Percentiles rank a stretch among this genome's conserved stretches.
phyloP scores from a whole-genome alignment of 2,888 invertebrate genomes.

The Folsomia candida region DNA sequence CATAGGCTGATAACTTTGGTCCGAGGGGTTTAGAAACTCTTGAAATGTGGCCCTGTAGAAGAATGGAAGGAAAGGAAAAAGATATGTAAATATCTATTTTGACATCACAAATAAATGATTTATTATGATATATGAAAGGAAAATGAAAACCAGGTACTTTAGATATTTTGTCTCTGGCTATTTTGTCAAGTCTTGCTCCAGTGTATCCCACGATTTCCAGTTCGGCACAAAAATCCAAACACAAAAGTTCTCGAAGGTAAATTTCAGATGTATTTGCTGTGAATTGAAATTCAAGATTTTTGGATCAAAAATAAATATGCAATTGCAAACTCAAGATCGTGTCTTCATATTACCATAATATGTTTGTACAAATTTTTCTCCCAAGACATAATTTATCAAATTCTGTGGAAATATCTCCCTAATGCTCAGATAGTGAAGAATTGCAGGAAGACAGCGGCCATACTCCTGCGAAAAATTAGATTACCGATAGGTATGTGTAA shows the following conservation, averaged over 20 bases:
- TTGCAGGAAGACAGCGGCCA: constrained; percentile 63
- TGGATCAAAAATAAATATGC: constrained; percentile 17
- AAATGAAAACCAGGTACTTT: constrained; percentile 54
- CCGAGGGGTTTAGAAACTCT: constrained; percentile 29
- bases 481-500: too few species aligned
- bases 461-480: too few species aligned
- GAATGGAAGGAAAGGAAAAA: not conserved
- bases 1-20: constrained; percentile 59
- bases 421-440: constrained; percentile 63
- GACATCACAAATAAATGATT: not conserved
- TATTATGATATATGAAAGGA: constrained; percentile 36
- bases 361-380: constrained; percentile 60
- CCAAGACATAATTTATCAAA: constrained; percentile 62
- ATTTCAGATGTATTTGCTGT: constrained; percentile 28
- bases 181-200: constrained; percentile 60
- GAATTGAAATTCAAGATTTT: not conserved
- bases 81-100: too few species aligned
- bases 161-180: constrained; percentile 58
- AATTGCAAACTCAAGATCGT: too few species aligned
- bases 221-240: constrained; percentile 63
- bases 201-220: constrained; percentile 62
- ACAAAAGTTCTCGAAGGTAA: constrained; percentile 63
- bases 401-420: constrained; percentile 62
- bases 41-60: constrained; percentile 40
- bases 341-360: constrained; percentile 59